Evolutionary conservation across 2,888 invertebrate genomes (phyloP), one percentile per base, ranked within the genome.

Genomic region (Cantharis rustica): DNA sequence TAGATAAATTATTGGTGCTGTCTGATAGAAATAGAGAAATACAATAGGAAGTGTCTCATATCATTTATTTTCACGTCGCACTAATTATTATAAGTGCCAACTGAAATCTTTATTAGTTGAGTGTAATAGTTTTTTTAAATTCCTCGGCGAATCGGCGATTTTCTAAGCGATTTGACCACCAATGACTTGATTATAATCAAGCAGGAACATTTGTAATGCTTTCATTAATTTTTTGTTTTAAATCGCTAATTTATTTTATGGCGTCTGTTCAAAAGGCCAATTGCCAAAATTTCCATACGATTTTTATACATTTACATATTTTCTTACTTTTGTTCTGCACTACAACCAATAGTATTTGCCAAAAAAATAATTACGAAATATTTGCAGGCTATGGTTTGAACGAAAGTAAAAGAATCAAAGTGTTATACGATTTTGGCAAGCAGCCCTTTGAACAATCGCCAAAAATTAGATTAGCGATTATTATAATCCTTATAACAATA

Each of bases 171-270:
- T 23, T 23, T 23, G 23, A 23, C 23, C 23, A 9, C 9, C 23
- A 23, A 23, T 23, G 23, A 23, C 47, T 47, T 47, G n/a, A 47
- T 47, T n/a, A n/a, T n/a, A 47, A 47, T 47, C n/a, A 47, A 47
- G 7, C n/a, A n/a, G n/a, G 47, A 47, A n/a, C 47, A n/a, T 47
- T n/a, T 9, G n/a, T 47, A 47, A 47, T 47, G 47, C n/a, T 47
- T 47, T 47, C 47, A 47, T n/a, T 31, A 47, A 47, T 47, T 47
- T 47, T 47, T 47, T n/a, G n/a, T 7, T 47, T 47, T 47, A n/a
- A 74, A 74, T 69, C 64, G 69, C 61, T 69, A 74, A 74, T 74
- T 27, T 70, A 66, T 47, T 20, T 61, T 16, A 69, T 74, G 74
- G 69, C 69, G 31, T 15, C 3, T 15, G n/a, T 74, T 69, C 74